phyloP scores from a whole-genome alignment of 64 coral and sea anemone species.

The Dendrophyllia cribrosa region DNA sequence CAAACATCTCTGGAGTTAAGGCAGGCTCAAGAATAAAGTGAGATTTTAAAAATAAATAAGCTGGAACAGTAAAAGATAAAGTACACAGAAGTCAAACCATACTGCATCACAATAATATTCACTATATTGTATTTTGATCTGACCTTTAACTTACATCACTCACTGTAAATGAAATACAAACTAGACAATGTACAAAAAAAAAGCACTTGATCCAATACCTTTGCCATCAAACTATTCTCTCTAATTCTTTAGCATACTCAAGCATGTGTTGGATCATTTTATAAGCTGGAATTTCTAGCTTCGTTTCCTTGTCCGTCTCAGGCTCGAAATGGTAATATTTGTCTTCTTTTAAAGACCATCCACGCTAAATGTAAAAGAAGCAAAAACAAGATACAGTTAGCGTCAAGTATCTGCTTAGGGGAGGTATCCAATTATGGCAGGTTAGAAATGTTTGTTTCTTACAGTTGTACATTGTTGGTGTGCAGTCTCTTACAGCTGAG shows the following conservation, averaged over 20 bases:
- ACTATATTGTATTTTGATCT: background rate
- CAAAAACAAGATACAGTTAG: background rate
- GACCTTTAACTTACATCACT: constrained; percentile 1
- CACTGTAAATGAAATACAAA: constrained; percentile 5
- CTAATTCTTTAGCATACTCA: constrained; percentile 98
- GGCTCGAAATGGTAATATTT: constrained; percentile 88
- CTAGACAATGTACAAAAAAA: constrained; percentile 11
- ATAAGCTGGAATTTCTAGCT: constrained; percentile 87
- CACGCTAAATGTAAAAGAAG: constrained; percentile 71
- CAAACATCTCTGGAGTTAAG: no score
- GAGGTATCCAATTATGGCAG: no score
- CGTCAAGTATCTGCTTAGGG: background rate
- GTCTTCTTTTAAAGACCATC: constrained; percentile 79
- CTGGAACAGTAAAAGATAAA: background rate
- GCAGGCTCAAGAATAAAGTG: no score
- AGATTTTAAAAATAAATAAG: no score
- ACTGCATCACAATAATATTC: background rate
- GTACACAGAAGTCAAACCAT: no score
- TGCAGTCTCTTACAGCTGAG: no score
- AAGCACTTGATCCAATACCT: background rate
- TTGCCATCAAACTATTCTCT: constrained; percentile 84
- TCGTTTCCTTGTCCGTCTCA: constrained; percentile 74
- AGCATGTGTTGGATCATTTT: constrained; percentile 99
- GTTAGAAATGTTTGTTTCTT: no score
- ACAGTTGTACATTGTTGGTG: no score